Base-by-base conservation (phyloP, 2,888 invertebrate genomes). In the Cerastis leucographa region DNA sequence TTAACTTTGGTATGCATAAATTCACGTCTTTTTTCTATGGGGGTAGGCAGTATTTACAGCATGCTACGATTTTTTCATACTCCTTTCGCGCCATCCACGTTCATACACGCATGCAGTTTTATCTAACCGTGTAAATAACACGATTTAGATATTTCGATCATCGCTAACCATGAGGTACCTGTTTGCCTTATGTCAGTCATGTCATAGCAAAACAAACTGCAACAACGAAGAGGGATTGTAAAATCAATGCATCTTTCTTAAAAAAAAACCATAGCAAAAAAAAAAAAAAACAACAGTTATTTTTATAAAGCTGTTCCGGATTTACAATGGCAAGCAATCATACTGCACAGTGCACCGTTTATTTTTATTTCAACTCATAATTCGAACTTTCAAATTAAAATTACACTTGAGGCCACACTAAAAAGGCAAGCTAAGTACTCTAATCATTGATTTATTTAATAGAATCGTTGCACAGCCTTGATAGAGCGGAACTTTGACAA, bases 401-500 rank as follows among this genome's bases (percentile, higher is more conserved):
- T 78, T 76, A 79, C 76, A 83, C 67, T 79, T 80, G 61, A 87
- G 88, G 87, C 80, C 88, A 78, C 35, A 66, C 42, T 73, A 71
- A 83, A 68, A 74, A 80, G 79, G 82, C 70, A 74, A 76, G 69
- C 62, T 83, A 76, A 85, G 75, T 74, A 67, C 77, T 68, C 78
- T 83, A 87, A 88, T 85, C 74, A 85, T 74, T 73, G 59, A 76
- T 74, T 74, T 70, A 80, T 86, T 78, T 76, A 75, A 59, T 71
- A 70, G 75, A 82, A 82, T 79, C 64, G 64, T 72, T 66, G 61
- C 29, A 61, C 70, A 81, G 71, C 88, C 88, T 88, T 88, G 87
- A 75, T 83, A 11, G 49, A 78, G 71, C 80, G 87, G 86, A 88
- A 88, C 81, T 81, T 71, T 42, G 40, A 78, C 81, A 87, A 81